Evolutionary conservation across 2,888 invertebrate species (phyloP), one percentile per base, ranked within the genome.

Genomic region (Papilio gigon): DNA sequence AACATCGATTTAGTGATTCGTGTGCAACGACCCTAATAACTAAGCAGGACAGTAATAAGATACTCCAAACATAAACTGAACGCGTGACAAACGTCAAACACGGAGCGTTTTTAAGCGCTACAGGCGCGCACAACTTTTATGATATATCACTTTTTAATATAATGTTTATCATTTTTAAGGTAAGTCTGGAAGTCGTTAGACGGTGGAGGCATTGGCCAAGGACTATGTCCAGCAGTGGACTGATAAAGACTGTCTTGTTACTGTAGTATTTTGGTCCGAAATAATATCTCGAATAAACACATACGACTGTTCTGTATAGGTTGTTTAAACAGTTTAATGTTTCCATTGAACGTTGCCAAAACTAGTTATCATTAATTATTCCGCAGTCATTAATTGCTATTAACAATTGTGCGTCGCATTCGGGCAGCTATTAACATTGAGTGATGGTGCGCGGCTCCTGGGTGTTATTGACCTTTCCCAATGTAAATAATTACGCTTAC

Each of bases 321-420:
- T 50, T 50, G 27, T 53, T 17, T 3, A 27, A 30, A 53, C 30
- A 30, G 27, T 27, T n/a, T 53, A 53, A 30, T 53, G 27, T 68
- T 25, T 33, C 53, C 40, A 37, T 47, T 63, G 37, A 47, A 63
- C 22, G 42, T 42, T 44, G 59, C 66, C 37, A 66, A 59, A 66
- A 61, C 66, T 50, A 50, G 47, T 67, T 61, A 61, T 30, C 64
- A 59, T 59, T 68, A 65, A 68, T 65, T 64, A 68, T 30, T n/a
- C 68, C 64, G 37, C 37, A 60, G 47, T 64, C 50, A 60, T 65
- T 64, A 50, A 47, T 59, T 65, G 61, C 60, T 61, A 65, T 69
- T 68, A 56, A 61, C 53, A 33, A 61, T 33, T 65, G n/a, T 25
- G 27, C 40, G 20, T 40, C 42, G n/a, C 50, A 35, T 65, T 61